Conservation (phyloP, 2,888 invertebrate genomes). For the Serripes groenlandicus region DNA sequence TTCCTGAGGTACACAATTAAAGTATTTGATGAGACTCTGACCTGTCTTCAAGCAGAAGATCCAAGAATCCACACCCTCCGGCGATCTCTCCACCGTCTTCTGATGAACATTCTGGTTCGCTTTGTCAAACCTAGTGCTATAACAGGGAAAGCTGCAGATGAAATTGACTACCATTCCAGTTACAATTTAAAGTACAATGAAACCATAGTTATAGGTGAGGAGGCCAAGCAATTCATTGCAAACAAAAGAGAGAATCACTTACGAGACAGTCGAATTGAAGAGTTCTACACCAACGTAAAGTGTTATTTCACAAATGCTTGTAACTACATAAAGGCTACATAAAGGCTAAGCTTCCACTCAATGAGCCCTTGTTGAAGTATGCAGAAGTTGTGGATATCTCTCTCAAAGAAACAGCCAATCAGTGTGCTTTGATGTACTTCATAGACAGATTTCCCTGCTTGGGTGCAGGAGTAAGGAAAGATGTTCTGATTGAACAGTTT, state of each 20-base stretch:
- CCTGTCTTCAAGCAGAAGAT: not conserved
- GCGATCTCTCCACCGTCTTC: not conserved
- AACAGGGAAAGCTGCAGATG: not conserved
- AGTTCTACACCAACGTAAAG: conserved; percentile 6
- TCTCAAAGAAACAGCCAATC: no score
- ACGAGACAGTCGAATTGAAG: conserved; percentile 44
- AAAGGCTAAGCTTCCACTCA: not conserved
- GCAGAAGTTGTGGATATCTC: not conserved
- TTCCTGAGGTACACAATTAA: conserved; percentile 35
- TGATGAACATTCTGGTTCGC: not conserved
- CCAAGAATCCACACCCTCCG: not conserved
- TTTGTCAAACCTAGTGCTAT: not conserved
- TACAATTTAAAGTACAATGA: conserved; percentile 16
- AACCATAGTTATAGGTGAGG: conserved; percentile 46
- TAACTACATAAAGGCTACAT: conserved; percentile 56
- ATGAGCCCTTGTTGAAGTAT: not conserved
- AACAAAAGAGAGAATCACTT: conserved; percentile 33
- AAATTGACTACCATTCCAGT: not conserved
- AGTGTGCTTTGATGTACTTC: no score
- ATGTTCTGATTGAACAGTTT: conserved; percentile 51
- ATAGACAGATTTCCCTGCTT: conserved; percentile 50
- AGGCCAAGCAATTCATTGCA: not conserved
- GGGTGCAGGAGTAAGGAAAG: conserved; percentile 4
- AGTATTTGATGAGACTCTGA: not conserved
- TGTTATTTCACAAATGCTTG: conserved; percentile 46